Percentiles rank a stretch among this genome's conserved stretches.
Evolutionary conservation across 2,797 vertebrate genomes (phyloP).

Genomic region (Enteromius argenteus): DNA sequence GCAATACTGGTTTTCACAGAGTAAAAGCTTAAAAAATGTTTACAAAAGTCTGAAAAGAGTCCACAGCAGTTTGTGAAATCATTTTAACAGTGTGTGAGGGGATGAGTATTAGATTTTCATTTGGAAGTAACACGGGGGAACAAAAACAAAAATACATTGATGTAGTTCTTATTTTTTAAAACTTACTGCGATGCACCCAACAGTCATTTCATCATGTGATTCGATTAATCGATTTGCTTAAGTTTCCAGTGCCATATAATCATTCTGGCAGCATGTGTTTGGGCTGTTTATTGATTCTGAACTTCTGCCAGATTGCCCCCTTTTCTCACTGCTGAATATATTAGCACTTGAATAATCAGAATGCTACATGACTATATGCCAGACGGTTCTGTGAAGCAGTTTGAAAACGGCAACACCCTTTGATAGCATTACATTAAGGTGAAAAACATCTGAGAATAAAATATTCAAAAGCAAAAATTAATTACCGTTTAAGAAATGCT

Average conservation of each 20-base stretch:
- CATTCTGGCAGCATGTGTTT: constrained; percentile 43
- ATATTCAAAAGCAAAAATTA: constrained; percentile 55
- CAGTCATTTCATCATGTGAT: constrained; percentile 29
- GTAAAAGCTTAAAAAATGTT: neutral
- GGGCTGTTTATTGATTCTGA: constrained; percentile 49
- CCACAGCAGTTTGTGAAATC: neutral
- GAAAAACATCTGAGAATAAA: constrained; percentile 46
- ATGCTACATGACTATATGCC: constrained; percentile 26
- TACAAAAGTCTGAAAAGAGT: neutral
- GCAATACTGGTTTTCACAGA: neutral
- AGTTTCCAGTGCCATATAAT: constrained; percentile 28
- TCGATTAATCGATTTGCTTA: constrained; percentile 33
- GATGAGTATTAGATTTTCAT: constrained; percentile 1
- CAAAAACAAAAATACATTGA: constrained; percentile 12
- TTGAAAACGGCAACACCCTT: constrained; percentile 29
- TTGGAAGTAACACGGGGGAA: neutral
- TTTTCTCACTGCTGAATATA: constrained; percentile 46
- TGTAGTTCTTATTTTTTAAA: neutral
- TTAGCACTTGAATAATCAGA: constrained; percentile 52
- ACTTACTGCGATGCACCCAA: neutral
- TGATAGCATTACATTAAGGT: constrained; percentile 48
- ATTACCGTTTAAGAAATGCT: constrained; percentile 47
- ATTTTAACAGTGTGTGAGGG: neutral
- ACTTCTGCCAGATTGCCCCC: constrained; percentile 28
- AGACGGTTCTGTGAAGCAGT: constrained; percentile 32